These are phyloP conservation scores for Platyrinchus mystaceus DNA, from an alignment of 2,797 vertebrate species.

Conservation along the genomic window DNA sequence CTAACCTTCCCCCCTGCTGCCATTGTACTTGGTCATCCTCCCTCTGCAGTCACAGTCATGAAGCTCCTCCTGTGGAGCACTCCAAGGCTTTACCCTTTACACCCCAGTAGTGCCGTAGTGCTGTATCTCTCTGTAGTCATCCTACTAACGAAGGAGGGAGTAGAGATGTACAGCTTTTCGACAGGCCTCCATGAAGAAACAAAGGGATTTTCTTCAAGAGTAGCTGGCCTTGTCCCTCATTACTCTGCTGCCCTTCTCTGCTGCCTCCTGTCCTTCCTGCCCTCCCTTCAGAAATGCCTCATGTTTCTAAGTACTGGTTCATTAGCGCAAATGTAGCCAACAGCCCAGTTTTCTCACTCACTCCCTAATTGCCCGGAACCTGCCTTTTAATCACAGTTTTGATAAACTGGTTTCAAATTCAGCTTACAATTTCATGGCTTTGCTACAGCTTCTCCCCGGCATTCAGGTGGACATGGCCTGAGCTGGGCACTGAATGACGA, in stretches of 20 bases:
- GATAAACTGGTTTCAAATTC: constrained; percentile 59
- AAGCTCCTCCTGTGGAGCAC: constrained; percentile 75
- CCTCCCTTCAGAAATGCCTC: constrained; percentile 71
- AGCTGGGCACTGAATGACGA: not conserved
- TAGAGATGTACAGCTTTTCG: not conserved
- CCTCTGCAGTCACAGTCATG: constrained; percentile 70
- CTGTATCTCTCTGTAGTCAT: not conserved
- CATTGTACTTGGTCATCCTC: constrained; percentile 92
- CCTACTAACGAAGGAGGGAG: constrained; percentile 53
- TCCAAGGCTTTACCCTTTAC: constrained; percentile 94
- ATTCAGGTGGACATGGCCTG: constrained; percentile 20
- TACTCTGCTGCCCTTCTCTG: constrained; percentile 68
- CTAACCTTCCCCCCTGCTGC: constrained; percentile 87
- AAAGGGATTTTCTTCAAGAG: constrained; percentile 69
- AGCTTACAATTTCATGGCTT: constrained; percentile 24
- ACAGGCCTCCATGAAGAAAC: constrained; percentile 42
- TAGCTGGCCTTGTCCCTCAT: constrained; percentile 59
- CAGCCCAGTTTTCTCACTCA: constrained; percentile 48
- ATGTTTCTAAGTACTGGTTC: constrained; percentile 83
- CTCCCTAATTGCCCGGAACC: constrained; percentile 51
- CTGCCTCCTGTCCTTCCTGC: constrained; percentile 73
- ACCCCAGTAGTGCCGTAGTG: constrained; percentile 54
- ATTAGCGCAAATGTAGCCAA: constrained; percentile 77
- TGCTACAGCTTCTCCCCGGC: constrained; percentile 8
- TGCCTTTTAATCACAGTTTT: constrained; percentile 58